Evolutionary conservation across 2,113 vertebrate species (phyloP).

Genomic region (Neogobius melanostomus): DNA sequence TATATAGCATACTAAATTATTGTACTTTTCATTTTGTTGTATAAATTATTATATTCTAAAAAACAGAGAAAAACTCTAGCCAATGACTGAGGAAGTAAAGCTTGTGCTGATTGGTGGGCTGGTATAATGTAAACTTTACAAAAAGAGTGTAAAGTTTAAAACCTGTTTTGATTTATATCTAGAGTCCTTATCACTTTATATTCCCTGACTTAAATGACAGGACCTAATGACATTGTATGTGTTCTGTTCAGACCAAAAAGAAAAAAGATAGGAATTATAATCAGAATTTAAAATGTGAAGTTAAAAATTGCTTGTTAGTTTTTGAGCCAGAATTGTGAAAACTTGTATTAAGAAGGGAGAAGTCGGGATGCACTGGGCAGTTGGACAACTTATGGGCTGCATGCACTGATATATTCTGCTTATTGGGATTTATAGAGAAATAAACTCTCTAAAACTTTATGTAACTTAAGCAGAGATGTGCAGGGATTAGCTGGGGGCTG

Average conservation of each 20-base stretch:
- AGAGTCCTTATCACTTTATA: slow-evolving; percentile 80
- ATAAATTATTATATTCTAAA: slow-evolving; percentile 74
- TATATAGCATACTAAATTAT: slow-evolving; percentile 82
- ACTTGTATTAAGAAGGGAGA: slow-evolving; percentile 72
- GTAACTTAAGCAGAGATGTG: slow-evolving; percentile 36
- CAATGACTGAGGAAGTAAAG: slow-evolving; percentile 72
- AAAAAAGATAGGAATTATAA: slow-evolving; percentile 72
- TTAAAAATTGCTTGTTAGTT: slow-evolving; percentile 68
- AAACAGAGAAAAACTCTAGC: slow-evolving; percentile 67
- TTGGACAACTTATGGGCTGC: slow-evolving; percentile 47
- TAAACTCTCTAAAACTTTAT: slow-evolving; percentile 53
- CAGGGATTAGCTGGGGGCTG: slow-evolving; percentile 28
- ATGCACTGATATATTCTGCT: slow-evolving; percentile 54
- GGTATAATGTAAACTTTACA: slow-evolving; percentile 68
- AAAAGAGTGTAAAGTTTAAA: slow-evolving; percentile 51
- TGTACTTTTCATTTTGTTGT: slow-evolving; percentile 75
- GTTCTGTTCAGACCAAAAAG: slow-evolving; percentile 89
- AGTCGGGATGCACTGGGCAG: slow-evolving; percentile 72
- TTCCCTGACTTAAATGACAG: slow-evolving; percentile 70
- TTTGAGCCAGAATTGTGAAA: slow-evolving; percentile 73
- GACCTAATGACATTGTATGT: slow-evolving; percentile 70
- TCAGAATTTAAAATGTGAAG: slow-evolving; percentile 75
- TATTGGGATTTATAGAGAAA: slow-evolving; percentile 23
- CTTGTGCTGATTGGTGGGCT: slow-evolving; percentile 81
- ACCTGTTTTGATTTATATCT: slow-evolving; percentile 64